A percentile compares a stretch with the other conserved stretches of the same genome.
phyloP scores from a whole-genome alignment of 1,140 invertebrate genomes.

The Caenorhabditis briggsae region DNA sequence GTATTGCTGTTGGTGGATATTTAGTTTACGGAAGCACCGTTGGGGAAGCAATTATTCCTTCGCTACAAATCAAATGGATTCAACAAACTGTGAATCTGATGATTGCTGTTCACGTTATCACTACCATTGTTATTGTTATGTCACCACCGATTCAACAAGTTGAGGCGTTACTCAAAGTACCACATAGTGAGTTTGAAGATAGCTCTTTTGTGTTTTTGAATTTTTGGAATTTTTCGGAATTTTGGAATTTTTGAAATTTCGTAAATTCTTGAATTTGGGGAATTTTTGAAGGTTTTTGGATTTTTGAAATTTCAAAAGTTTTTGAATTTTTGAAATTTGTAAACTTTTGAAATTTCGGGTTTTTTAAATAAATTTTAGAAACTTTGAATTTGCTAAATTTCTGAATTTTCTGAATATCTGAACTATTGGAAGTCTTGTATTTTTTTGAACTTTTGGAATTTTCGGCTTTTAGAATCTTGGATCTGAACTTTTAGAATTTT shows the following conservation, averaged over 20 bases:
- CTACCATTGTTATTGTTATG: conserved; percentile 79
- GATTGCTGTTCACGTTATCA: conserved; percentile 78
- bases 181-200: conserved; percentile 80
- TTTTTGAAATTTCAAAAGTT: too few species aligned
- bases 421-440: too few species aligned
- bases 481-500: too few species aligned
- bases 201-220: not conserved
- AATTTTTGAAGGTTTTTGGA: too few species aligned
- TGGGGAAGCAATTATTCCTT: conserved; percentile 73
- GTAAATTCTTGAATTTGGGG: not conserved
- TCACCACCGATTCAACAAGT: conserved; percentile 81
- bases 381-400: too few species aligned
- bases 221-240: conserved; percentile 39
- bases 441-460: too few species aligned
- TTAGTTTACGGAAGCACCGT: conserved; percentile 71
- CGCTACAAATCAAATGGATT: conserved; percentile 72
- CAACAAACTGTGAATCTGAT: conserved; percentile 70
- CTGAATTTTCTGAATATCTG: too few species aligned
- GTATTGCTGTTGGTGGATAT: conserved; percentile 68
- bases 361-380: too few species aligned
- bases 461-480: too few species aligned
- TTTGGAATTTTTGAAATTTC: conserved; percentile 62
- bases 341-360: too few species aligned
- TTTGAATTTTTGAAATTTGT: too few species aligned
- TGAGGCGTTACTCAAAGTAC: conserved; percentile 83